Percentiles rank a stretch among this genome's conserved stretches.
Conservation (phyloP, 2,797 vertebrate species). For the Erithacus rubecula region DNA sequence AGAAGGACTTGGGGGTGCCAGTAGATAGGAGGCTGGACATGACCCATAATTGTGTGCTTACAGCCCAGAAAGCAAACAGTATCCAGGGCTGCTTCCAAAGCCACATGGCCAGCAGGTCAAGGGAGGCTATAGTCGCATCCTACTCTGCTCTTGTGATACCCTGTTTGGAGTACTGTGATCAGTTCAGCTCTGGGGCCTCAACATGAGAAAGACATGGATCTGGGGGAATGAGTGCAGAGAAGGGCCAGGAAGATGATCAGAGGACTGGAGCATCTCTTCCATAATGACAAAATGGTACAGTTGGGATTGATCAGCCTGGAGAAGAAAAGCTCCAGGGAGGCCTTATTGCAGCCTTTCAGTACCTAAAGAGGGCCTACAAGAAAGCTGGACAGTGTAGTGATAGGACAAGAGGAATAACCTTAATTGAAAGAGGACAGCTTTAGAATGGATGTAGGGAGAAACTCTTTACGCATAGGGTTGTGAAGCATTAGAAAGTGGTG, state of each 20-base stretch:
- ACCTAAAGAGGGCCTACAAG: not conserved
- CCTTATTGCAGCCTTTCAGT: not conserved
- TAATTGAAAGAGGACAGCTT: not conserved
- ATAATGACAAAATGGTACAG: not conserved
- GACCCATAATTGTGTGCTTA: not conserved
- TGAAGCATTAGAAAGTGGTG: not conserved
- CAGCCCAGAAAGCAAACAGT: not conserved
- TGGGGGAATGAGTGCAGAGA: not conserved
- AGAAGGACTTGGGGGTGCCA: not conserved
- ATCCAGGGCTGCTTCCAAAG: not conserved
- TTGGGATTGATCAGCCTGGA: not conserved
- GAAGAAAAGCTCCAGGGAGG: not conserved
- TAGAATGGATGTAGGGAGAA: not conserved
- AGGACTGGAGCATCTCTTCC: not conserved
- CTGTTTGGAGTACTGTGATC: accelerated
- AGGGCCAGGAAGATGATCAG: not conserved
- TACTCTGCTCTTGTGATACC: not conserved
- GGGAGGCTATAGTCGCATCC: not conserved
- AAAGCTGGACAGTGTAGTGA: not conserved
- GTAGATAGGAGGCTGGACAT: not conserved
- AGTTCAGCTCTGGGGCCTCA: not conserved
- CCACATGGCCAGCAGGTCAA: not conserved
- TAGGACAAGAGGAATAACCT: not conserved
- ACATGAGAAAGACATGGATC: not conserved
- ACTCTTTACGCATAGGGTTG: not conserved